A percentile compares a stretch with the other conserved stretches of the same genome.
These are phyloP conservation scores for Drosophila nebulosa DNA, from an alignment of 1,140 invertebrate species.

Conservation along the genomic window DNA sequence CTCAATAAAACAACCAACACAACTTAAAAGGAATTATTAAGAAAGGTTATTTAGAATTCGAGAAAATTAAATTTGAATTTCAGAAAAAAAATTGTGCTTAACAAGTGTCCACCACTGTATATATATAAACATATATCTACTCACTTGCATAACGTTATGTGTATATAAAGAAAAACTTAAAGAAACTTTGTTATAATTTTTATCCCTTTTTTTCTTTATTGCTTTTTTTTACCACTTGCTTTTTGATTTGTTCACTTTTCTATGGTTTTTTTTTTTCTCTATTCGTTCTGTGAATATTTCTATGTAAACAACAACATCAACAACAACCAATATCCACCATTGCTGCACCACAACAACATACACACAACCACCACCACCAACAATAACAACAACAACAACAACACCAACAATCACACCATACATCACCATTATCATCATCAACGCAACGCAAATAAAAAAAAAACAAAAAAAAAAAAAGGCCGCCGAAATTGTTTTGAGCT, in stretches of 20 bases:
- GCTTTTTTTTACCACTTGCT: slow-evolving; percentile 46
- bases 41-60: too few species aligned
- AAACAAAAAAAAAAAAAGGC: slow-evolving; percentile 50
- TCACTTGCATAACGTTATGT: slow-evolving; percentile 22
- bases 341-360: slow-evolving; percentile 35
- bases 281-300: slow-evolving; percentile 72
- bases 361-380: neutral
- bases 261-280: slow-evolving; percentile 32
- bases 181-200: slow-evolving; percentile 52
- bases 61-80: too few species aligned
- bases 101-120: too few species aligned
- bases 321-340: slow-evolving; percentile 39
- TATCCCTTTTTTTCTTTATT: slow-evolving; percentile 51
- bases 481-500: slow-evolving; percentile 81
- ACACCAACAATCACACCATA: slow-evolving; percentile 29
- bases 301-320: slow-evolving; percentile 52
- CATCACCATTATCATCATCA: slow-evolving; percentile 28
- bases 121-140: slow-evolving; percentile 19
- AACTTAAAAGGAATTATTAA: too few species aligned
- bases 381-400: slow-evolving; percentile 37
- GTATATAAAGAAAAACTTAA: slow-evolving; percentile 30
- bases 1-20: too few species aligned
- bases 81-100: too few species aligned
- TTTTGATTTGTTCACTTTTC: slow-evolving; percentile 53
- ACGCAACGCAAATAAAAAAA: slow-evolving; percentile 7